Conservation (phyloP, 2,797 vertebrate genomes). For the Eleutherodactylus coqui region DNA sequence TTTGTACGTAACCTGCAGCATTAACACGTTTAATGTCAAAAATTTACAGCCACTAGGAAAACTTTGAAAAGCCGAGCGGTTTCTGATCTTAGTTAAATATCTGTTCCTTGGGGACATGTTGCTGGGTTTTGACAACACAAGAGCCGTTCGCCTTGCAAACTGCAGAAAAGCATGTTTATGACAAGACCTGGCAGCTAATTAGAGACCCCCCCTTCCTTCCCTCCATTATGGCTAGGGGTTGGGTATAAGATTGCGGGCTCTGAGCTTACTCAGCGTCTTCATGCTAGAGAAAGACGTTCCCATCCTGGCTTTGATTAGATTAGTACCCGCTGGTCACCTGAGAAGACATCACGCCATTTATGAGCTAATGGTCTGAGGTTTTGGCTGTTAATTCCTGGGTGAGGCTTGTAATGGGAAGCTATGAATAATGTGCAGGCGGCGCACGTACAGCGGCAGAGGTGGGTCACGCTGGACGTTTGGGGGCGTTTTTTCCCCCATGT, state of each 20-base stretch:
- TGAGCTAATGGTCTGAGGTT: conserved; percentile 66
- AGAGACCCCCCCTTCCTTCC: conserved; percentile 44
- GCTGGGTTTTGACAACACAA: conserved; percentile 54
- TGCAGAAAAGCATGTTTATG: conserved; percentile 64
- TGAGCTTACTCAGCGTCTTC: conserved; percentile 63
- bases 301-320: conserved; percentile 57
- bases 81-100: conserved; percentile 62
- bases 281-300: conserved; percentile 51
- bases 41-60: conserved; percentile 60
- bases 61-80: conserved; percentile 56
- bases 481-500: no score
- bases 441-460: not conserved
- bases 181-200: conserved; percentile 60
- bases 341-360: conserved; percentile 63
- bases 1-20: conserved; percentile 61
- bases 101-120: conserved; percentile 59
- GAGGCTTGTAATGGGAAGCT: not conserved
- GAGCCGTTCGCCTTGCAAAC: conserved; percentile 57
- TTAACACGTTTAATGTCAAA: conserved; percentile 62
- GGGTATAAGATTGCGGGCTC: conserved; percentile 59
- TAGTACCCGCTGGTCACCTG: conserved; percentile 56
- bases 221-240: conserved; percentile 49
- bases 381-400: conserved; percentile 31
- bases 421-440: not conserved
- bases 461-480: not conserved